Evolutionary conservation across 2,888 invertebrate species (phyloP).

Genomic region (Drosophila anomelani): DNA sequence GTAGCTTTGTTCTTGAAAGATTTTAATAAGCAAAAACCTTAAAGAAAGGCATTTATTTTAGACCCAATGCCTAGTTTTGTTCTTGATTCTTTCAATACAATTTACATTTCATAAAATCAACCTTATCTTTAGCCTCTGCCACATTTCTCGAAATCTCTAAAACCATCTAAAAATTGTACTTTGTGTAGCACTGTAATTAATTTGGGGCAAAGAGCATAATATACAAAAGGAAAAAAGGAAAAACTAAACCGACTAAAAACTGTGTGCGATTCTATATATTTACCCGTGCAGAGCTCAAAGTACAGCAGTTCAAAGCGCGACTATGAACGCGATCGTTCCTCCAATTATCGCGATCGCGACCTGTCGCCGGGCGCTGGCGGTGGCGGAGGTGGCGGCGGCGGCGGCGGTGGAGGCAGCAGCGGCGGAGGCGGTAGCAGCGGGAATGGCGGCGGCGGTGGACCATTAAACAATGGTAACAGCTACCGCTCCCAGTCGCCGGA

Average conservation of each 20-base stretch:
- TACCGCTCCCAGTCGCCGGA: slow-evolving; percentile 91
- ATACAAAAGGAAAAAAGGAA: neutral
- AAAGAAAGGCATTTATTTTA: neutral
- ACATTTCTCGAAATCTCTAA: neutral
- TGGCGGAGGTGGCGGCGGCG: slow-evolving; percentile 68
- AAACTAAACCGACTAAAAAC: slow-evolving; percentile 24
- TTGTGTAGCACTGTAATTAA: slow-evolving; percentile 25
- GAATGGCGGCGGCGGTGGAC: slow-evolving; percentile 65
- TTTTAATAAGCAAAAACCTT: neutral
- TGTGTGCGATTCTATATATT: slow-evolving; percentile 40
- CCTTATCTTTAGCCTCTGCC: neutral
- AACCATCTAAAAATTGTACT: slow-evolving; percentile 12
- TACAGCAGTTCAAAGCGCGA: slow-evolving; percentile 91
- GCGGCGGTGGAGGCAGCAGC: slow-evolving; percentile 67
- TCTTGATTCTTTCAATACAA: too few relatives aligned
- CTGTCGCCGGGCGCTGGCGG: slow-evolving; percentile 82
- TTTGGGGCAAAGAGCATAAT: slow-evolving; percentile 3
- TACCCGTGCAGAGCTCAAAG: slow-evolving; percentile 88
- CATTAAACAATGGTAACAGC: slow-evolving; percentile 88
- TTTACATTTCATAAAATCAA: too few relatives aligned
- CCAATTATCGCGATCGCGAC: slow-evolving; percentile 84
- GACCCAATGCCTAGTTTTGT: too few relatives aligned
- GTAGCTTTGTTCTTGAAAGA: accelerated
- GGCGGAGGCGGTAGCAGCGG: slow-evolving; percentile 73
- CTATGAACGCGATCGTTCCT: slow-evolving; percentile 86